Conservation (phyloP, 2,113 vertebrate species). For the western clawed frog (Xenopus tropicalis) region DNA sequence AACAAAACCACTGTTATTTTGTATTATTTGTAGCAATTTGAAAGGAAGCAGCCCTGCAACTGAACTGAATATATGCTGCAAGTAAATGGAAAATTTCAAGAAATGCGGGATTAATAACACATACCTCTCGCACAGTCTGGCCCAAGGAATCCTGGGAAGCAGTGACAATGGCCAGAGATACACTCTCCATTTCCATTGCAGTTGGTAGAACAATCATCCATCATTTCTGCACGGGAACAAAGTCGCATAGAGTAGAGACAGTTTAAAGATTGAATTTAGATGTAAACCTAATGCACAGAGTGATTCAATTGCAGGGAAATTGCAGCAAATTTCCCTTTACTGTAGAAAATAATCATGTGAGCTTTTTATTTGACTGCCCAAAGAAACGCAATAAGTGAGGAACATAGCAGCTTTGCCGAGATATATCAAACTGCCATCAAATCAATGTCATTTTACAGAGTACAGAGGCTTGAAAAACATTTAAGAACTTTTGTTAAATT, state of each 20-base stretch:
- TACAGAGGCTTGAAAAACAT: background rate
- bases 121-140: slow-evolving; percentile 94
- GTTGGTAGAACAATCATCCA: slow-evolving; percentile 93
- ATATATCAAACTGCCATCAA: slow-evolving; percentile 26
- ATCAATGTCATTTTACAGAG: slow-evolving; percentile 6
- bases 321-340: slow-evolving; percentile 31
- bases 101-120: slow-evolving; percentile 19
- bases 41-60: background rate
- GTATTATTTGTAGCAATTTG: background rate
- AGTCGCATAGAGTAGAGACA: slow-evolving; percentile 42
- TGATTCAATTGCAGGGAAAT: slow-evolving; percentile 26
- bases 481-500: slow-evolving; percentile 9
- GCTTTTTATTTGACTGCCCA: slow-evolving; percentile 30
- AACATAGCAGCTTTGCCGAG: background rate
- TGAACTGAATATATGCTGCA: background rate
- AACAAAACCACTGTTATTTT: no score
- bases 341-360: slow-evolving; percentile 19
- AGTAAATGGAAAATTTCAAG: slow-evolving; percentile 8
- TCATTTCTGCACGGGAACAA: slow-evolving; percentile 73
- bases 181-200: slow-evolving; percentile 96
- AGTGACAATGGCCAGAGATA: slow-evolving; percentile 93
- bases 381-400: no score
- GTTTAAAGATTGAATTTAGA: slow-evolving; percentile 30
- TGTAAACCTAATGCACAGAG: slow-evolving; percentile 31
- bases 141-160: slow-evolving; percentile 91